Evolutionary conservation across 2,113 vertebrate genomes (phyloP), one percentile per base, ranked within the genome.

Genomic region (Ciconia boyciana): DNA sequence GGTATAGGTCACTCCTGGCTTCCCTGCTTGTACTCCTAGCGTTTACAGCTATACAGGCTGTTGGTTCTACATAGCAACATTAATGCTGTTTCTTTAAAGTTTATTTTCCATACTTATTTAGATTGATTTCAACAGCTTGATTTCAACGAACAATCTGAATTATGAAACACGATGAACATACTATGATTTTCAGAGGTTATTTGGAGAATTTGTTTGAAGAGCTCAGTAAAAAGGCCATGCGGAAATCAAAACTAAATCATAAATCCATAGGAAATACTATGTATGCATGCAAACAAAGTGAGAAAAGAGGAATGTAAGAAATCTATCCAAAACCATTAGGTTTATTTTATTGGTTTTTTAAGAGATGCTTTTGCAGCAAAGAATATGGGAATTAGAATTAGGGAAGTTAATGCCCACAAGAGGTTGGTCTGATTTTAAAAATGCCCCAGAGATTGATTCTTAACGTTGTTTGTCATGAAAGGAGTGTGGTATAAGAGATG

Each of bases 91-190:
- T 66, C 31, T 77, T 89, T 78, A 16, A 55, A 31, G 32, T 41
- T 57, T 62, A 3, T 92, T 87, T 96, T 62, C 32, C 9, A 5
- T 14, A 9, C 5, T 80, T 81, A 41, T 2, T 76, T 81, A 64
- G 26, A 14, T 39, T 39, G 9, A 39, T 39, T 39, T 39, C 20
- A 48, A 16, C 7, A 89, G 11, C 20, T 24, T 69, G 44, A 61
- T 93, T 89, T 89, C 28, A 58, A 3, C 32, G 77, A 66, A n/a
- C 3, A 5, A 41, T 74, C 10, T 86, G 22, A 51, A 29, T 83
- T 74, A 29, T 4, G 10, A 78, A 80, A 39, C 15, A 11, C 0
- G 0, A 3, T 71, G 41, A 88, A 39, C 1, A 0, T 49, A 15
- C 6, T 8, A 0, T 71, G 39, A 31, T 85, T 84, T 82, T 74